Conservation (phyloP, 2,888 invertebrate species). For the Tinea pellionella region DNA sequence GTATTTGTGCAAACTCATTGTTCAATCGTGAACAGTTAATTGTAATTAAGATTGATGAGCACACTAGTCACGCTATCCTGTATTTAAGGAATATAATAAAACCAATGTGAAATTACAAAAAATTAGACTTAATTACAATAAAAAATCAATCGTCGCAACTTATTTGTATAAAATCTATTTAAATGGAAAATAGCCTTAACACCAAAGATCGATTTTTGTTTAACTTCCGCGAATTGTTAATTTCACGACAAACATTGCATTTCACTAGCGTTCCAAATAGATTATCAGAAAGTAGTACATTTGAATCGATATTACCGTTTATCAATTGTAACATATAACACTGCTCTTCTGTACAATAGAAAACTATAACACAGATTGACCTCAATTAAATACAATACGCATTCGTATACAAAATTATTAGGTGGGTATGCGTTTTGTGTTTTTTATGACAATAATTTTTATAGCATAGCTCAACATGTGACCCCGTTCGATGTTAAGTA, state of each 20-base stretch:
- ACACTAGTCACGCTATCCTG: not conserved
- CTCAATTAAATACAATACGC: not conserved
- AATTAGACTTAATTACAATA: too few species aligned
- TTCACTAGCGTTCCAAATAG: slow-evolving; percentile 1
- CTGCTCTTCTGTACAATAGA: not conserved
- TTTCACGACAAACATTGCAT: not conserved
- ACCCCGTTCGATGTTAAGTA: too few species aligned
- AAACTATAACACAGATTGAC: not conserved
- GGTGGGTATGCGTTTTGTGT: too few species aligned
- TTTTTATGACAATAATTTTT: too few species aligned
- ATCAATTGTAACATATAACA: not conserved
- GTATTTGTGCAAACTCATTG: not conserved
- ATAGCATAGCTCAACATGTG: too few species aligned
- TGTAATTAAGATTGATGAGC: not conserved
- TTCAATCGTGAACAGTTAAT: not conserved
- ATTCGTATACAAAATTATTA: too few species aligned
- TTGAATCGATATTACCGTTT: not conserved
- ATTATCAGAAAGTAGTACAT: not conserved
- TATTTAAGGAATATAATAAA: not conserved
- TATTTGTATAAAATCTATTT: too few species aligned
- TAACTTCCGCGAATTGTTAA: too few species aligned
- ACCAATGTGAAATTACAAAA: too few species aligned
- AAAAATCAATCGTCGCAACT: too few species aligned
- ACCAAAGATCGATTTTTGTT: too few species aligned
- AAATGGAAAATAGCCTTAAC: too few species aligned